Percentiles rank a stretch among this genome's conserved stretches.
Conservation (phyloP, 2,797 vertebrate genomes). For the Trachurus trachurus region DNA sequence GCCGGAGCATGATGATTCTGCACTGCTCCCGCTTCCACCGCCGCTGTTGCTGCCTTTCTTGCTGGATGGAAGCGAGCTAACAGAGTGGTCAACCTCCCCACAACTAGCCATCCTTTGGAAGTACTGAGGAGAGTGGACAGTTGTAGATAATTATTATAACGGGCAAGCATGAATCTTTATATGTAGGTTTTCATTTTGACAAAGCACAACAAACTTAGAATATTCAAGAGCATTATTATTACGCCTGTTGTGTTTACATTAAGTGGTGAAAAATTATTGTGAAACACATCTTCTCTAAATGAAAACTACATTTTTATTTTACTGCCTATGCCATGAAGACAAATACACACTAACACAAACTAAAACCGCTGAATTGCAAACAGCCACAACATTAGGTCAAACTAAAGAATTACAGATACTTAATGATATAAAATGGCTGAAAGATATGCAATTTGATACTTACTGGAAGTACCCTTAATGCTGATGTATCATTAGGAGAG, state of each 20-base stretch:
- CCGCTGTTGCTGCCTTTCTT: conserved; percentile 88
- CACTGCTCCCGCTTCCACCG: conserved; percentile 85
- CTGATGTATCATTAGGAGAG: conserved; percentile 79
- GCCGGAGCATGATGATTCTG: conserved; percentile 86
- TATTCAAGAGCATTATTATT: neutral
- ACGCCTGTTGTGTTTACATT: neutral
- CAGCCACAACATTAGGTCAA: neutral
- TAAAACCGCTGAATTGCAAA: neutral
- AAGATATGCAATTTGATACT: conserved; percentile 53
- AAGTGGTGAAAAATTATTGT: neutral
- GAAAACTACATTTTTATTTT: neutral
- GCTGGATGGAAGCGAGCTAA: conserved; percentile 93
- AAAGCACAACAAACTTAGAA: neutral
- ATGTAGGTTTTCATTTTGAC: neutral
- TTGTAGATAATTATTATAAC: conserved; percentile 1
- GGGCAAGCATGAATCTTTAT: neutral
- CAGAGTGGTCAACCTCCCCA: conserved; percentile 95
- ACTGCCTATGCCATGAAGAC: neutral
- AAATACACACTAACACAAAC: neutral
- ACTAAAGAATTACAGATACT: neutral
- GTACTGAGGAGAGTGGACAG: conserved; percentile 66
- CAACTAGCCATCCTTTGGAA: conserved; percentile 99
- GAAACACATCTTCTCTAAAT: neutral
- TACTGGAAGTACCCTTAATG: conserved; percentile 74
- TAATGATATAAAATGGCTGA: neutral